A percentile compares a stretch with the other conserved stretches of the same genome.
Evolutionary conservation across 2,888 invertebrate species (phyloP).

Genomic region (Limnephilus rhombicus): DNA sequence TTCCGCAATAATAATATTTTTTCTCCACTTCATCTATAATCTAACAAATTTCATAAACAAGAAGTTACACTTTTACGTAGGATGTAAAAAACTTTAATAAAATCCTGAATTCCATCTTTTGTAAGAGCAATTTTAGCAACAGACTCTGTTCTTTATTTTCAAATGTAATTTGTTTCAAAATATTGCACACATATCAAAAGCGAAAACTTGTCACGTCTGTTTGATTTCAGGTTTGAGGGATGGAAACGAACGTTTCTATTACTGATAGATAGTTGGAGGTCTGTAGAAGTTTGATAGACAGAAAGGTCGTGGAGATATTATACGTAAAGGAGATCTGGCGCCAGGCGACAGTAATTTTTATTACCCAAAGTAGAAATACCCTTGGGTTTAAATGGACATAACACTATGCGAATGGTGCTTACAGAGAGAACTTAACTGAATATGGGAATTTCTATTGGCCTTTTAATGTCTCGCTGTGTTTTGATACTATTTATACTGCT

Average conservation of each 20-base stretch:
- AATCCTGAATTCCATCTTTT: neutral
- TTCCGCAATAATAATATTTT: neutral
- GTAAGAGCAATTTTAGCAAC: neutral
- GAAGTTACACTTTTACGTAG: neutral
- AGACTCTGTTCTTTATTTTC: conserved; percentile 8
- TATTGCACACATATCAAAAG: neutral
- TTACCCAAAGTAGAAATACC: conserved; percentile 59
- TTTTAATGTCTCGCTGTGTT: neutral
- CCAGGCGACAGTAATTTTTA: conserved; percentile 64
- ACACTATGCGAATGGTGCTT: conserved; percentile 38
- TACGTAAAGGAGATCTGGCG: conserved; percentile 51
- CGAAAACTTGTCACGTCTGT: neutral
- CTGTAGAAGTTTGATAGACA: neutral
- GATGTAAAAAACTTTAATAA: neutral
- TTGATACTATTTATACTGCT: neutral
- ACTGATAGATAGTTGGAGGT: neutral
- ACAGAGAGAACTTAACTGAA: conserved; percentile 11
- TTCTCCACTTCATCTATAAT: neutral
- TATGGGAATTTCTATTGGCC: conserved; percentile 6
- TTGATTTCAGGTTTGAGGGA: neutral
- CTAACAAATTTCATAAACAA: neutral
- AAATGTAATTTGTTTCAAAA: neutral
- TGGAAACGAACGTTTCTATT: neutral
- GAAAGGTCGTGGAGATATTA: neutral
- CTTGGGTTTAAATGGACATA: conserved; percentile 58